A percentile compares a stretch with the other conserved stretches of the same genome.
Conservation (phyloP, 1,140 invertebrate genomes). For the Bombus vancouverensis region DNA sequence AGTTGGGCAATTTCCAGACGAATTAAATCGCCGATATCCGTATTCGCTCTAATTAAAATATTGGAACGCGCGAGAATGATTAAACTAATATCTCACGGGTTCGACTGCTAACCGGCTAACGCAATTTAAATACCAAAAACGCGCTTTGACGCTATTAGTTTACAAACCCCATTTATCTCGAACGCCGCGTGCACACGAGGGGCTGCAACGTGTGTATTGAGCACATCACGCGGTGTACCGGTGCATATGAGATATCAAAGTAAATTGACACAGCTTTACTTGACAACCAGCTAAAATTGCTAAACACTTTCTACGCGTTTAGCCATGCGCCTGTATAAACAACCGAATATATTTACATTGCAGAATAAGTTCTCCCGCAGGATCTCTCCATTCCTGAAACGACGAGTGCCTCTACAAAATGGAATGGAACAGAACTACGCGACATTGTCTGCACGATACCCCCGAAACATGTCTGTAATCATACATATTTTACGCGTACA, state of each 20-base stretch:
- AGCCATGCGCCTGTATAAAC: constrained; percentile 30
- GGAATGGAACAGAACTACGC: constrained; percentile 6
- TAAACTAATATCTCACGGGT: constrained; percentile 18
- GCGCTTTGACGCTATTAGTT: constrained; percentile 54
- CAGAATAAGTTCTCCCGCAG: constrained; percentile 23
- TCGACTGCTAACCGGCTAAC: neutral
- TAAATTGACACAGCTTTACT: constrained; percentile 62
- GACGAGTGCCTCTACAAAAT: too few relatives aligned
- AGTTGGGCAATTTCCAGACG: neutral
- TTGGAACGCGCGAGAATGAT: constrained; percentile 13
- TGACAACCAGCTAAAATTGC: constrained; percentile 55
- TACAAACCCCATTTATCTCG: constrained; percentile 55
- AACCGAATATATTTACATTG: constrained; percentile 24
- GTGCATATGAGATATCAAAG: constrained; percentile 55
- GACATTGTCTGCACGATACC: neutral
- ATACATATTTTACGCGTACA: neutral
- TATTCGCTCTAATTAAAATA: constrained; percentile 34
- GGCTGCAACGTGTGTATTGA: constrained; percentile 10
- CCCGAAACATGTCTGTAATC: neutral
- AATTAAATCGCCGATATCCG: constrained; percentile 7
- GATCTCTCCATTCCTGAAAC: neutral
- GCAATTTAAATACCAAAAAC: constrained; percentile 27
- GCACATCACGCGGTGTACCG: constrained; percentile 26
- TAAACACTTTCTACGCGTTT: constrained; percentile 53
- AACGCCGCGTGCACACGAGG: constrained; percentile 30